phyloP scores from a whole-genome alignment of 2,113 vertebrate species.

The Gnathonemus longibarbis region DNA sequence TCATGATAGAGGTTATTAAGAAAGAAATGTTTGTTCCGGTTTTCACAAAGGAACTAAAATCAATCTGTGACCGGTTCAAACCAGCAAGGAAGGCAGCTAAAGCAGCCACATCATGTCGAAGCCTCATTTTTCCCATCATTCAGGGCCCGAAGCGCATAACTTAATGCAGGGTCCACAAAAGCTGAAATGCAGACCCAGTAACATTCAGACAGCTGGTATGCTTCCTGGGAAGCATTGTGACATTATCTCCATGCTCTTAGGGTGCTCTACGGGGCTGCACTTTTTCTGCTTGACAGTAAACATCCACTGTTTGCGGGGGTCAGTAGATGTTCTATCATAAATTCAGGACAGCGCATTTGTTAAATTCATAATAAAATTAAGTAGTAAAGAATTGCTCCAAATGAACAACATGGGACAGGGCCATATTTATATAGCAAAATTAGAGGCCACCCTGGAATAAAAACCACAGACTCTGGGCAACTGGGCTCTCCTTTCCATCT shows the following conservation, averaged over 20 bases:
- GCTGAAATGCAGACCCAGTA: background rate
- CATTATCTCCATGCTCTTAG: background rate
- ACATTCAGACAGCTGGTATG: background rate
- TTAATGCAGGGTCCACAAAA: background rate
- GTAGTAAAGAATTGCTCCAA: background rate
- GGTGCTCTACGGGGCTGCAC: background rate
- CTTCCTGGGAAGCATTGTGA: background rate
- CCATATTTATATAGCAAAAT: conserved; percentile 11
- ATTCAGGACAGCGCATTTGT: background rate
- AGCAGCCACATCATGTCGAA: background rate
- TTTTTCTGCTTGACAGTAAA: background rate
- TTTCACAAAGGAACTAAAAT: background rate
- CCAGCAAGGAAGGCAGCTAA: background rate
- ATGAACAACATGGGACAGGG: background rate
- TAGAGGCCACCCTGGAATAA: background rate
- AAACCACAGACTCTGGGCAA: conserved; percentile 4
- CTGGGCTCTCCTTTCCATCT: background rate
- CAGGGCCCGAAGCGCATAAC: background rate
- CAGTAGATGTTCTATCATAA: background rate
- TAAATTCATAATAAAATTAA: conserved; percentile 8
- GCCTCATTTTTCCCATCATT: background rate
- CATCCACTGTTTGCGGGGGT: too few species aligned
- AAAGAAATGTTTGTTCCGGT: background rate
- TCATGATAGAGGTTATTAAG: background rate
- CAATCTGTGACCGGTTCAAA: background rate